Conservation (phyloP, 2,888 invertebrate species). For the Hesperia comma region DNA sequence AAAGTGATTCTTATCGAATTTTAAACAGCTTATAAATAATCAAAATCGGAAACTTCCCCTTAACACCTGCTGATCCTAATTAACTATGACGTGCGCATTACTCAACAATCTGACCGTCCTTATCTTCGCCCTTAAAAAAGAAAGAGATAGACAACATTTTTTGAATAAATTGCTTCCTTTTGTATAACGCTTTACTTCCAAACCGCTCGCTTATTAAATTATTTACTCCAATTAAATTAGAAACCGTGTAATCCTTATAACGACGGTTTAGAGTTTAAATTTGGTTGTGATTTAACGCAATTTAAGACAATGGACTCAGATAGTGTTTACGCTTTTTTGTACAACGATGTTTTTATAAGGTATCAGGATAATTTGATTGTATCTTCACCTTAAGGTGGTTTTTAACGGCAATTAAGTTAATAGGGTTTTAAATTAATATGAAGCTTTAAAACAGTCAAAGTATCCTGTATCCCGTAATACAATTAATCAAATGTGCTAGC, state of each 20-base stretch:
- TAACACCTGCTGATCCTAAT: constrained; percentile 69
- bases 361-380: constrained; percentile 40
- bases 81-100: constrained; percentile 73
- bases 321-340: constrained; percentile 37
- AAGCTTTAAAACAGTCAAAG: neutral
- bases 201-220: constrained; percentile 46
- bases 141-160: constrained; percentile 47
- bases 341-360: constrained; percentile 37
- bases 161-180: constrained; percentile 64
- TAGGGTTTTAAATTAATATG: constrained; percentile 22
- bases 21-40: constrained; percentile 17
- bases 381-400: constrained; percentile 32
- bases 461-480: constrained; percentile 3
- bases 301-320: constrained; percentile 37
- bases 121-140: constrained; percentile 49
- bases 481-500: neutral
- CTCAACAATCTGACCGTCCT: constrained; percentile 59
- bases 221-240: constrained; percentile 43
- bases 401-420: constrained; percentile 33
- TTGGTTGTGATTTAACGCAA: neutral
- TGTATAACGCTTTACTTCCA: constrained; percentile 45
- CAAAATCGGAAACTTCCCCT: constrained; percentile 51
- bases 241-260: constrained; percentile 38
- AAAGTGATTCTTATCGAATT: constrained; percentile 26
- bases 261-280: constrained; percentile 15